Base-by-base conservation (phyloP, 2,797 vertebrate genomes). In the Capromys pilorides region DNA sequence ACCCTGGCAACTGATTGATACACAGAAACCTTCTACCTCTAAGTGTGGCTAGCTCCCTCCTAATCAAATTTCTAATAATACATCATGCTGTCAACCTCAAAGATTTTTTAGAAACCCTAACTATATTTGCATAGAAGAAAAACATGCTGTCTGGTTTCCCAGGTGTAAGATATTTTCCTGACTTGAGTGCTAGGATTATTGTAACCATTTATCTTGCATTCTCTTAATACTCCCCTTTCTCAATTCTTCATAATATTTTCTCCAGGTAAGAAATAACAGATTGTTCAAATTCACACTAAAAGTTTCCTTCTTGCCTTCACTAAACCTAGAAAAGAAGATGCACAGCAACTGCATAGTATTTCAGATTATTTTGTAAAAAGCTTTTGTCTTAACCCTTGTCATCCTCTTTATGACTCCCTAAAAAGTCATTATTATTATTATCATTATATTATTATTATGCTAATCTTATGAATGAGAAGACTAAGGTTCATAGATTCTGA, bases 1-100 rank as follows among this genome's bases (percentile, higher is more conserved):
- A 96, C 94, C 96, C 97, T 93, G 94, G 97, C 97, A 97, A 96
- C 97, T 97, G 97, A 97, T 91, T 97, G 96, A 97, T 97, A 97
- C 97, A 97, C 97, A 97, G 95, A 96, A 96, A 93, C 96, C 95
- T 96, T 96, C 97, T 96, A 96, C 95, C 96, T 97, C 96, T 89
- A 93, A 97, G 96, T 14, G 71, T 96, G 84, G 95, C 96, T 69
- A 69, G 93, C 95, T 97, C 86, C 94, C 92, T 91, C 94, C 95
- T 97, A 97, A 97, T 97, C 97, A 97, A 91, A 97, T 97, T 96
- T 97, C 97, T 97, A 97, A 97, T 97, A 97, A 97, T 97, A 97
- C 86, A 97, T 97, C 97, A 97, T 96, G 95, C 97, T 97, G 97
- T 96, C 96, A 97, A 94, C 95, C 95, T 90, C 91, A 94, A 97